Evolutionary conservation across 2,888 invertebrate genomes (phyloP), one percentile per base, ranked within the genome.

Genomic region (Chalcosyrphus nemorum): DNA sequence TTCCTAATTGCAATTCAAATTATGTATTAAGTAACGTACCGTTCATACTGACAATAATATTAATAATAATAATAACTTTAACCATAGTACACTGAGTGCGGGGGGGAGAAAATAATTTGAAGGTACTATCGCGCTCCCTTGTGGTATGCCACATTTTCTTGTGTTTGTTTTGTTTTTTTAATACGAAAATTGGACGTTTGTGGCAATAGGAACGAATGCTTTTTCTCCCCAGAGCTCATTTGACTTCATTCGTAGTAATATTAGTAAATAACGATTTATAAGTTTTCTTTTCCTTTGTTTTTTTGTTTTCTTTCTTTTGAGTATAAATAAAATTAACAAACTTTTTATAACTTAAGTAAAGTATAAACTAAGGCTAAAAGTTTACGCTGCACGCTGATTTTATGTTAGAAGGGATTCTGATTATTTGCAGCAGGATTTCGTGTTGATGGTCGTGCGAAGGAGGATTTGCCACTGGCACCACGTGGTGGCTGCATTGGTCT

Each of bases 361-460:
- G 93, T 93, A 88, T 93, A 93, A 91, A 93, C 92, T 91, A 93
- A 93, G 88, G 93, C 93, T 89, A 93, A 91, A 89, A 93, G 92
- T 90, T 93, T 92, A 89, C 91, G 92, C 91, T 92, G 92, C 89
- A 92, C 91, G 91, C 91, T 92, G 88, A 92, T 90, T 89, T 92
- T 92, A 90, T 92, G 92, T 94, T 94, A 94, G 93, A 94, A 94
- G 92, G 93, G 93, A 89, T 93, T 93, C 89, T 93, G 89, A 88
- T 90, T 91, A 86, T 89, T 90, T 86, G 90, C 92, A 88, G 93
- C 91, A 88, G 93, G 90, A 89, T 92, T 92, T 91, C 94, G 92
- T 88, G 89, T 88, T 87, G 93, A 94, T 86, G 93, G 93, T 88
- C 92, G 93, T 88, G 93, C 93, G 89, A 92, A 94, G 87, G 89